phyloP scores from a whole-genome alignment of 2,888 invertebrate genomes.

The Pristionchus arcanus region DNA sequence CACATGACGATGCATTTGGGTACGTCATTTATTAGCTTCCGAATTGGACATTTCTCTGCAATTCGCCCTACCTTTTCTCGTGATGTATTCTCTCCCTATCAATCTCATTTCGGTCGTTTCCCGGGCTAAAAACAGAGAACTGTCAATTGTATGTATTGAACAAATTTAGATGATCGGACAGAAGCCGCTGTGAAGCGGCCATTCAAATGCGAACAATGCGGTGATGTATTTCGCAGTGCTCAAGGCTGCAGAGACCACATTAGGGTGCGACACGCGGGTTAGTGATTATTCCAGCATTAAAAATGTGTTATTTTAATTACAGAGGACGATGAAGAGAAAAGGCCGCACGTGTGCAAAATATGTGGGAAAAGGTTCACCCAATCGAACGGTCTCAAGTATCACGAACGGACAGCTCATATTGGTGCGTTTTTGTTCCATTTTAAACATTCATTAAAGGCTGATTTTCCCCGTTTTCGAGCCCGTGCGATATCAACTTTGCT shows the following conservation, averaged over 20 bases:
- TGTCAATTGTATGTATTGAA: background rate
- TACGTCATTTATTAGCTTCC: background rate
- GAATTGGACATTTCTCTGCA: too few relatives aligned
- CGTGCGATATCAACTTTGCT: background rate
- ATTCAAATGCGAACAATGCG: background rate
- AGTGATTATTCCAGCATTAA: background rate
- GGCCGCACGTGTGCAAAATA: background rate
- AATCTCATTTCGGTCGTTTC: too few relatives aligned
- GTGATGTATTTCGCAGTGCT: background rate
- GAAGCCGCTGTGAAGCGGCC: background rate
- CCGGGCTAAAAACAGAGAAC: background rate
- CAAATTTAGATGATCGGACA: background rate
- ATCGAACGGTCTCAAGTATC: background rate
- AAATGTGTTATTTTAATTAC: background rate
- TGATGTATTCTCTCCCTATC: background rate
- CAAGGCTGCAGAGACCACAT: background rate
- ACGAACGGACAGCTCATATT: background rate
- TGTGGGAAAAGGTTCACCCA: background rate
- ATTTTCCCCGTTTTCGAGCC: too few relatives aligned
- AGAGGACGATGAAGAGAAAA: background rate
- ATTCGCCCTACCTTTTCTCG: too few relatives aligned
- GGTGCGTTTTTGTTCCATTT: background rate
- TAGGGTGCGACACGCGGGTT: background rate
- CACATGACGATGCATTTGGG: background rate
- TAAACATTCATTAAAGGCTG: background rate